Conservation (phyloP, 2,888 invertebrate genomes). For the Alsophila aescularia region DNA sequence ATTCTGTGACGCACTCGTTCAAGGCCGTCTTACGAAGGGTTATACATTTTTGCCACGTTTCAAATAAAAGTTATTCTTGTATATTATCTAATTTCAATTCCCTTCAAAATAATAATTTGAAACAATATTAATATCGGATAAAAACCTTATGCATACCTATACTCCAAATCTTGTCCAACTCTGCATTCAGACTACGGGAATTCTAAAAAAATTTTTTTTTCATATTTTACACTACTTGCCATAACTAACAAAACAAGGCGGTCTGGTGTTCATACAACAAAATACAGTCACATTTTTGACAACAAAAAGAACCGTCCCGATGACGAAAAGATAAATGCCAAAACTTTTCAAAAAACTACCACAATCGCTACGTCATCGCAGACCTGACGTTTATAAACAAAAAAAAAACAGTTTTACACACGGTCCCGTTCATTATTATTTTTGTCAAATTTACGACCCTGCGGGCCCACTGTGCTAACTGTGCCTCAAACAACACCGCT, state of each 20-base stretch:
- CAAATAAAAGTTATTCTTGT: too few relatives aligned
- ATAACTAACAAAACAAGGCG: neutral
- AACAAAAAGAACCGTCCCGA: slow-evolving; percentile 44
- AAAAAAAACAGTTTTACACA: slow-evolving; percentile 74
- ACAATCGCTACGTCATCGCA: slow-evolving; percentile 52
- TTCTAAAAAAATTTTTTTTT: too few relatives aligned
- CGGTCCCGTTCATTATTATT: slow-evolving; percentile 72
- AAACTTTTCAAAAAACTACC: slow-evolving; percentile 37
- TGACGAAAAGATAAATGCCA: slow-evolving; percentile 52
- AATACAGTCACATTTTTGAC: slow-evolving; percentile 38
- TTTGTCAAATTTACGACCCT: slow-evolving; percentile 70
- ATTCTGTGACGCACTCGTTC: too few relatives aligned
- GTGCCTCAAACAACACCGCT: slow-evolving; percentile 64
- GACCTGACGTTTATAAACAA: slow-evolving; percentile 43
- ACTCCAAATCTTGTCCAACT: too few relatives aligned
- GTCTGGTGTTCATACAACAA: slow-evolving; percentile 17
- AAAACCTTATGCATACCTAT: too few relatives aligned
- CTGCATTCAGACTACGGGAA: too few relatives aligned
- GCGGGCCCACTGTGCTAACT: slow-evolving; percentile 69
- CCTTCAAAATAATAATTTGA: too few relatives aligned
- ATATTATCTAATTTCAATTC: too few relatives aligned
- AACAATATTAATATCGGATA: too few relatives aligned
- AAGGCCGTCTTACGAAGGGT: too few relatives aligned
- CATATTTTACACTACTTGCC: too few relatives aligned
- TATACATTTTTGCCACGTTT: too few relatives aligned